Evolutionary conservation across 2,113 vertebrate species (phyloP).

Genomic region (Brienomyrus longianalis): DNA sequence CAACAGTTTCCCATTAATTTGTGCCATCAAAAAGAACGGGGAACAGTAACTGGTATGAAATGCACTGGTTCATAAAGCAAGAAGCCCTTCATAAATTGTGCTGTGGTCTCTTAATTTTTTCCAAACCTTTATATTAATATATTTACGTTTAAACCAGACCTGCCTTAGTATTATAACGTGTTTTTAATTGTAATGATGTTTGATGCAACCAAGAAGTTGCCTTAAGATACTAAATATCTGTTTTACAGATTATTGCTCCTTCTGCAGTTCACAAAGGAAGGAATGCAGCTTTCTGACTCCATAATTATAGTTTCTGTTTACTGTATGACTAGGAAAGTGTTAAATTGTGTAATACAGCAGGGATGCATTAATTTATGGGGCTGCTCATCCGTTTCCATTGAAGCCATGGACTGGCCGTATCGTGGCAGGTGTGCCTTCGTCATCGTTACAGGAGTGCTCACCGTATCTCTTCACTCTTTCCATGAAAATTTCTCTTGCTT

Average conservation of each 20-base stretch:
- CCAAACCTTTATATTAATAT: not conserved
- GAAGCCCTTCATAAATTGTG: not conserved
- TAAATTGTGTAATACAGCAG: not conserved
- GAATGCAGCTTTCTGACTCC: not conserved
- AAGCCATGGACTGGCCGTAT: not conserved
- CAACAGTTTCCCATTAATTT: not conserved
- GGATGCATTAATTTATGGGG: not conserved
- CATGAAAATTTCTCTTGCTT: not conserved
- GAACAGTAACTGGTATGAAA: not conserved
- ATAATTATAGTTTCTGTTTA: conserved; percentile 1
- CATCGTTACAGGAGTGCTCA: not conserved
- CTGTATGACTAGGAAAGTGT: not conserved
- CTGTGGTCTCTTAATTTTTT: not conserved
- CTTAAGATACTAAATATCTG: not conserved
- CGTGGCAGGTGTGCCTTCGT: not conserved
- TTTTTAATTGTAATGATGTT: not conserved
- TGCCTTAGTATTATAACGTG: not conserved
- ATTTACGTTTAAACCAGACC: not conserved
- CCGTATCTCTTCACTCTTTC: not conserved
- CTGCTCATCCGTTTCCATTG: not conserved
- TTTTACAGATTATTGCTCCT: not conserved
- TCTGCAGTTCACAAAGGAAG: not conserved
- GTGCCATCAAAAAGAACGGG: not conserved
- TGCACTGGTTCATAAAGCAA: not conserved
- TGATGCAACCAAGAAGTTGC: not conserved